A percentile compares a stretch with the other conserved stretches of the same genome.
These are phyloP conservation scores for Blomia tropicalis DNA, from an alignment of 2,888 invertebrate genomes.

Conservation along the genomic window DNA sequence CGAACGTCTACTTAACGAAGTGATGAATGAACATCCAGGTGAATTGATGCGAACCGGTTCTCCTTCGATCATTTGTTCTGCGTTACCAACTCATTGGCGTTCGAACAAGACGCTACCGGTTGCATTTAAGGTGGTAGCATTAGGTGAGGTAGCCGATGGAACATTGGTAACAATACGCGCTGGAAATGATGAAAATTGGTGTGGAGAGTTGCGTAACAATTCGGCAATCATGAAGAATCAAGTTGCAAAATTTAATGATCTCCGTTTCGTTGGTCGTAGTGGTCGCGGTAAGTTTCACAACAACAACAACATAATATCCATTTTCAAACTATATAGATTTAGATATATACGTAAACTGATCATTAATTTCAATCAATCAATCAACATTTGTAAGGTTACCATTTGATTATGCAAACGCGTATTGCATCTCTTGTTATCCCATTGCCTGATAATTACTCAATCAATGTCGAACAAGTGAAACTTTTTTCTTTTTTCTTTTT, in stretches of 20 bases:
- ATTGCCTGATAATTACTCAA: too few relatives aligned
- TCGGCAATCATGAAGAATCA: slow-evolving; percentile 91
- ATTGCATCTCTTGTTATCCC: too few relatives aligned
- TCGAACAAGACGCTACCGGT: slow-evolving; percentile 48
- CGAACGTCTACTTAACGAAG: slow-evolving; percentile 56
- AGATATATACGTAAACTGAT: background rate
- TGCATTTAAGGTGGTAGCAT: slow-evolving; percentile 47
- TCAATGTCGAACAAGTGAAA: too few relatives aligned
- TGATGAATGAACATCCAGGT: slow-evolving; percentile 53
- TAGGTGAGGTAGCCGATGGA: slow-evolving; percentile 82
- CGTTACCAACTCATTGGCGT: slow-evolving; percentile 87
- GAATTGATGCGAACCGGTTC: slow-evolving; percentile 77
- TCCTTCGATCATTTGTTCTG: slow-evolving; percentile 87
- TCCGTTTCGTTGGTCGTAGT: slow-evolving; percentile 88
- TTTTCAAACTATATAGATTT: background rate
- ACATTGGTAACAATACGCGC: slow-evolving; percentile 82
- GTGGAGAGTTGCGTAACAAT: slow-evolving; percentile 79
- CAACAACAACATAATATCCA: too few relatives aligned
- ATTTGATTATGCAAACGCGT: too few relatives aligned
- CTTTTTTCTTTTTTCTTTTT: too few relatives aligned
- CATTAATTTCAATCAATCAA: too few relatives aligned
- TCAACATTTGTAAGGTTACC: too few relatives aligned
- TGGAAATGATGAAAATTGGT: slow-evolving; percentile 92
- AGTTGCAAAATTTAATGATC: slow-evolving; percentile 91
- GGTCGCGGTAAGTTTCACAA: slow-evolving; percentile 64